Evolutionary conservation across 2,888 invertebrate species (phyloP), one percentile per base, ranked within the genome.

Genomic region (Morpho deidamia): DNA sequence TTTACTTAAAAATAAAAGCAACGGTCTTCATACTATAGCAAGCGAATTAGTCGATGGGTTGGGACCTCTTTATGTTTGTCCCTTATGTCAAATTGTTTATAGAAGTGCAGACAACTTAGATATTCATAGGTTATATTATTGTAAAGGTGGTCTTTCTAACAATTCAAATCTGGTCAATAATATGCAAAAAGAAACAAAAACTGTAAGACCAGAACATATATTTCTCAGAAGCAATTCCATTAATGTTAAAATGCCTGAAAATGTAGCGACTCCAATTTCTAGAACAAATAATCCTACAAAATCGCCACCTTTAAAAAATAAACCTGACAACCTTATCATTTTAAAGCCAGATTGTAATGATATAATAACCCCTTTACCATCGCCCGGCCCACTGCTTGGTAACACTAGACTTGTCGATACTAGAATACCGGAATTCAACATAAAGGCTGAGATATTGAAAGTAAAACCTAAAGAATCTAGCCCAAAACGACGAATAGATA

Each of bases 321-420:
- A 92, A 71, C 92, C 92, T 0, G 92, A 92, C 65, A 91, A 91
- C 66, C 73, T 92, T 55, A 84, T 92, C 11, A 83, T 92, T 53
- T 67, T 82, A 54, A 90, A 89, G 71, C 77, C 82, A 42, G 90
- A 90, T 63, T 67, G 74, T 41, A 87, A 61, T 60, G 91, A 92
- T 63, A 78, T 92, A 42, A 88, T 90, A 58, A 89, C 92, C 42
- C 95, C 95, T 0, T 79, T 95, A 44, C 95, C 95, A 42, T 96
- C 96, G 4, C 96, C 96, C 0, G 96, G 96, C 0, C 96, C 96
- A 0, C 84, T 95, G 59, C 86, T 96, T 23, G 96, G 96, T 7
- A 95, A 95, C 70, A 96, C 96, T 1, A 91, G 95, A 47, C 84
- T 96, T 38, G 94, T 96, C 11, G 96, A 96, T 63, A 82, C 91